Evolutionary conservation across 2,797 vertebrate genomes (phyloP), one percentile per base, ranked within the genome.

Genomic region (Numenius phaeopus): DNA sequence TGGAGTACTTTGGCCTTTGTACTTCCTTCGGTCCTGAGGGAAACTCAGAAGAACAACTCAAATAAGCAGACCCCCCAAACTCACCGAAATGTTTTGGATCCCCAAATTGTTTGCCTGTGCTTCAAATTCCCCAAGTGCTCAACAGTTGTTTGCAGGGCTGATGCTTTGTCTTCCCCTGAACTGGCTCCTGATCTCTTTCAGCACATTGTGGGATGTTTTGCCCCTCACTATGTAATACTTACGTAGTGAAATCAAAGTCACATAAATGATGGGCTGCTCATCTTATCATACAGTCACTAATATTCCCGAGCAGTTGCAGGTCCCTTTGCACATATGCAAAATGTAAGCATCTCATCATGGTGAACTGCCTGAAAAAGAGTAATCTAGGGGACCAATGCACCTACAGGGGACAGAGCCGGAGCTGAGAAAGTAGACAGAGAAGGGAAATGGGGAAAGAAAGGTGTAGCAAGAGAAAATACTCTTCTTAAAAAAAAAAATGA

Each of bases 231-330:
- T 69, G 80, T 93, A 86, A 70, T 87, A 73, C 86, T 94, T 90
- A 61, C 40, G 10, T 9, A 58, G 34, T 42, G 44, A 96, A 95
- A 93, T 92, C 78, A 76, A 96, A 95, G 66, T 91, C 76, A 83
- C 13, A 3, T 47, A 72, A 84, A 58, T 47, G 54, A 78, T 26
- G 40, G 57, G 16, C 26, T 89, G 61, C 76, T 92, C 62, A n/a
- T 78, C 54, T 88, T 52, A 27, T 49, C 58, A 37, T 88, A 37
- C 55, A 82, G 71, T 71, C 75, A 55, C 77, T 84, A 83, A 66
- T 93, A 94, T 78, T 75, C 62, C 39, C 70, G 46, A 69, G 40
- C 15, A 83, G 30, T 30, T 66, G 22, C 30, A 21, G 39, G 19
- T 49, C 29, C 8, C 58, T 46, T 66, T 46, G 44, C 30, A 49